Conservation (phyloP, 2,888 invertebrate genomes). For the Tuta absoluta region DNA sequence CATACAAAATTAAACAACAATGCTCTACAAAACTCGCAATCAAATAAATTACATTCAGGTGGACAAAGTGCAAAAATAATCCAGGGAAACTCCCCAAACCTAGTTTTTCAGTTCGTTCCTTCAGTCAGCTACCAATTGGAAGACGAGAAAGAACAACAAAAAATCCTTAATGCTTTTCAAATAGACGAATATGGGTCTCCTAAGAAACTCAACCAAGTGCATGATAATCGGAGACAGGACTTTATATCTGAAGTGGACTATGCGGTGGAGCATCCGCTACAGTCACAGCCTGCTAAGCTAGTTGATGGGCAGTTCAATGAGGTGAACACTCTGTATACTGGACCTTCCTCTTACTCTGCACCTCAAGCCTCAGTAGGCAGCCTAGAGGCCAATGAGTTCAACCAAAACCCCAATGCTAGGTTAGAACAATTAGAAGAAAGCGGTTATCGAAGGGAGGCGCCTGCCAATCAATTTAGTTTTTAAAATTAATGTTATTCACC, state of each 20-base stretch:
- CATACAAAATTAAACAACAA: slow-evolving; percentile 60
- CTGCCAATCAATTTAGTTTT: slow-evolving; percentile 55
- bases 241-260: slow-evolving; percentile 56
- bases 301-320: slow-evolving; percentile 41
- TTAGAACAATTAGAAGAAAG: slow-evolving; percentile 63
- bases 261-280: slow-evolving; percentile 51
- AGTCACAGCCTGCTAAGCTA: slow-evolving; percentile 41
- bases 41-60: slow-evolving; percentile 36
- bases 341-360: slow-evolving; percentile 72
- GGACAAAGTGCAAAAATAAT: slow-evolving; percentile 40
- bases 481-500: slow-evolving; percentile 32
- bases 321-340: slow-evolving; percentile 57
- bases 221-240: slow-evolving; percentile 42
- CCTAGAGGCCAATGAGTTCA: slow-evolving; percentile 47
- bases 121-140: slow-evolving; percentile 66
- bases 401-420: slow-evolving; percentile 53
- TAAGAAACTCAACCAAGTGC: slow-evolving; percentile 43
- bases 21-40: slow-evolving; percentile 36
- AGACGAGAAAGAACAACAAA: slow-evolving; percentile 64
- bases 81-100: slow-evolving; percentile 43
- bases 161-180: slow-evolving; percentile 58
- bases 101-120: slow-evolving; percentile 63
- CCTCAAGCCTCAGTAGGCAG: slow-evolving; percentile 70
- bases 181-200: slow-evolving; percentile 62
- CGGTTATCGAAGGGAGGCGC: slow-evolving; percentile 60